Evolutionary conservation across 2,797 vertebrate species (phyloP).

Genomic region (Catamblyrhynchus diadema): DNA sequence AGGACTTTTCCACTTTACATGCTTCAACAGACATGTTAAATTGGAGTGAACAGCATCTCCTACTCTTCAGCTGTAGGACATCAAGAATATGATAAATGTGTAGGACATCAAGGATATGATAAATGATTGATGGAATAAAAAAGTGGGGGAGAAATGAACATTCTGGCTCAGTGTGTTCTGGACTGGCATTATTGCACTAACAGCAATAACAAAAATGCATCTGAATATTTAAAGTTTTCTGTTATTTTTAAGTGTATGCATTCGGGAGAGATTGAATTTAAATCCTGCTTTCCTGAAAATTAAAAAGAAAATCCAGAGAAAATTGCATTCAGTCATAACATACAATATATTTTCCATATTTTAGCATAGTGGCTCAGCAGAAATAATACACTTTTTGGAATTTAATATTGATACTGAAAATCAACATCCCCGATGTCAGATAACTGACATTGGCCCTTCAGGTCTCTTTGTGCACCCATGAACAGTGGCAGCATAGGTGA

Average conservation of each 20-base stretch:
- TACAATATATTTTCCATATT: background rate
- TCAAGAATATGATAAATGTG: background rate
- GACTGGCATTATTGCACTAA: background rate
- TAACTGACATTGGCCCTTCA: background rate
- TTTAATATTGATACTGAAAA: background rate
- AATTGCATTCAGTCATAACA: background rate
- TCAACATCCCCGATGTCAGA: background rate
- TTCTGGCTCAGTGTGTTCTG: background rate
- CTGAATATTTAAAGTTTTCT: background rate
- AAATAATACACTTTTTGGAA: background rate
- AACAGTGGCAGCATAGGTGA: background rate
- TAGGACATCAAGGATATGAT: background rate
- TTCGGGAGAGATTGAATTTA: background rate
- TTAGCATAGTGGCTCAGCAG: background rate
- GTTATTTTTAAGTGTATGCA: background rate
- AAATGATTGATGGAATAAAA: background rate
- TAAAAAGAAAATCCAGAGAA: background rate
- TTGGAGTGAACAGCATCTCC: background rate
- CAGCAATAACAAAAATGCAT: background rate
- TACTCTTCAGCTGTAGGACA: background rate
- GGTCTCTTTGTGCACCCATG: accelerated
- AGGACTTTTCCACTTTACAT: background rate
- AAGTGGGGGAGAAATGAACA: accelerated
- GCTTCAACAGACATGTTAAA: background rate
- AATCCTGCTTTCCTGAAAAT: background rate